A percentile compares a stretch with the other conserved stretches of the same genome.
Conservation (phyloP, 2,797 vertebrate genomes). For the Australoheros facetus region DNA sequence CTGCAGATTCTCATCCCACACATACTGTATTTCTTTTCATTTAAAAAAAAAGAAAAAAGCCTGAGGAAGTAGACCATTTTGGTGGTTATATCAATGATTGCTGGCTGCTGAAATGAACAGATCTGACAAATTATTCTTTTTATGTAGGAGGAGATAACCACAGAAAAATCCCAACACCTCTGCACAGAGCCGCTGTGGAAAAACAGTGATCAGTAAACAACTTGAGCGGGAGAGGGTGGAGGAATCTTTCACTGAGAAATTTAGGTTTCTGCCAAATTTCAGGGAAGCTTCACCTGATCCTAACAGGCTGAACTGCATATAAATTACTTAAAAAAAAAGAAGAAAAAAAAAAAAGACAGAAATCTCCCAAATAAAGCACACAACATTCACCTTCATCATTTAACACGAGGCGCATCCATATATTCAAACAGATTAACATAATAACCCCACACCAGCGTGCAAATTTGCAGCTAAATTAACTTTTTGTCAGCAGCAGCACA, state of each 20-base stretch:
- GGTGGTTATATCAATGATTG: constrained; percentile 17
- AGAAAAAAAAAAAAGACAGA: neutral
- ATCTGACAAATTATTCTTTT: constrained; percentile 26
- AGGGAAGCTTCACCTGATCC: neutral
- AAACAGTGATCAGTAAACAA: constrained; percentile 23
- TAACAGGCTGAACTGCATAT: neutral
- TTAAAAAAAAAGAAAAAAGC: constrained; percentile 13
- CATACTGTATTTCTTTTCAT: constrained; percentile 7
- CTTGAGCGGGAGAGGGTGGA: neutral
- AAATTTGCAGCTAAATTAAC: constrained; percentile 12
- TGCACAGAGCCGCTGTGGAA: neutral
- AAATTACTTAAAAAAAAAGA: neutral
- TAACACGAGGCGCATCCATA: neutral
- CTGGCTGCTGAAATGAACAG: constrained; percentile 4
- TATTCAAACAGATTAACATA: neutral
- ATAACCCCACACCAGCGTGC: neutral
- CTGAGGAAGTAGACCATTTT: constrained; percentile 10
- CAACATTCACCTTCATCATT: neutral
- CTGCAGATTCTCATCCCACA: constrained; percentile 47
- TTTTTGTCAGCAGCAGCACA: constrained; percentile 4
- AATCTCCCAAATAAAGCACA: neutral
- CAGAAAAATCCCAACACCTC: constrained; percentile 27
- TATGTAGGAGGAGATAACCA: constrained; percentile 35
- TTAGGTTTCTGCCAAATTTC: neutral
- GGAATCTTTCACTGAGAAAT: neutral